Evolutionary conservation across 2,797 vertebrate species (phyloP), one percentile per base, ranked within the genome.

Genomic region (Etheostoma perlongum): DNA sequence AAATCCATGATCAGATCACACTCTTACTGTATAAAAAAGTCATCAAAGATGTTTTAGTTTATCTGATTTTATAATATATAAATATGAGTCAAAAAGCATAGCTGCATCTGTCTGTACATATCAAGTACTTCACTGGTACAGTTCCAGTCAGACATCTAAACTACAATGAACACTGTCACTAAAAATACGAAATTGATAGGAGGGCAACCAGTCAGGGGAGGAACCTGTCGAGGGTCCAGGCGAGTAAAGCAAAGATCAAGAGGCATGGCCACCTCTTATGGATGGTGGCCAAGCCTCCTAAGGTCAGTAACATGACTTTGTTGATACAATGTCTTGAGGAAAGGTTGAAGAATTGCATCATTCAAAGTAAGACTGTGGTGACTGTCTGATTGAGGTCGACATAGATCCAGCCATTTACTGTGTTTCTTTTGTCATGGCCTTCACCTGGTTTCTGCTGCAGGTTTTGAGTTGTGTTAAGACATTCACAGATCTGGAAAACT

Each of bases 381-480:
- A 25, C 25, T 25, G 25, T 25, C 25, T 25, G 25, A 25, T 1
- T 25, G 25, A 25, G 25, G 3, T 25, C 3, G 25, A 25, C 25
- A 25, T 25, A 25, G 25, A 25, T 25, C 25, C 25, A 70, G 1
- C 8, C 6, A 2, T n/a, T 11, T 0, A 19, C 10, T 47, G 8
- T 42, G 5, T 63, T 33, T 1, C 9, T 36, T 74, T 67, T 44
- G 27, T 54, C 3, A 18, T 51, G 14, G 3, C 19, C 59, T n/a
- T 63, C 3, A 27, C 12, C 18, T 57, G 21, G 18, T 70, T 66
- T 66, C 54, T 42, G 2, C 10, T 58, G 36, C 27, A 52, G 27
- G 4, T 74, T 30, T 74, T 62, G 66, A 69, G 15, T 30, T 62
- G 36, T 49, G 19, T 23, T 15, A 27, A 61, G 21, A 58, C 16